These are phyloP conservation scores for Elanoides forficatus DNA, from an alignment of 2,113 vertebrate genomes.

Conservation along the genomic window DNA sequence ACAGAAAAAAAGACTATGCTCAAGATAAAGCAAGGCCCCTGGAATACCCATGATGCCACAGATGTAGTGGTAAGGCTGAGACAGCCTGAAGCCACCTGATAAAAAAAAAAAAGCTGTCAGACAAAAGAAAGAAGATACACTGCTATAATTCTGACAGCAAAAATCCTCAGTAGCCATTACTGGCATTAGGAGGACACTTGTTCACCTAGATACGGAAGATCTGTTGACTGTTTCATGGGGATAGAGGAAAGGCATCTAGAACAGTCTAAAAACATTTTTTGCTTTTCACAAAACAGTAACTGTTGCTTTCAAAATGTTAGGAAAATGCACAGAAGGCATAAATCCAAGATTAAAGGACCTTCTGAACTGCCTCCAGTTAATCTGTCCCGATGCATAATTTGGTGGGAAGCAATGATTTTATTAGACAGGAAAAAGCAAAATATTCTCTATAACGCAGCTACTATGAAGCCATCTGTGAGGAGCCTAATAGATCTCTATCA, in stretches of 20 bases:
- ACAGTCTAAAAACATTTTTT: background rate
- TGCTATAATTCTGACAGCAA: background rate
- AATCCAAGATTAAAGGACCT: background rate
- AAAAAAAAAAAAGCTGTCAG: background rate
- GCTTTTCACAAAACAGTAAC: background rate
- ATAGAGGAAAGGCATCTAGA: background rate
- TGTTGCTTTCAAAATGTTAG: background rate
- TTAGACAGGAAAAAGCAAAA: conserved; percentile 12
- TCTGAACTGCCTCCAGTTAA: background rate
- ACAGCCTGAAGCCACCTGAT: background rate
- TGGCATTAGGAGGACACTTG: background rate
- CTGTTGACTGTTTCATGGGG: background rate
- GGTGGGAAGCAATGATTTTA: background rate
- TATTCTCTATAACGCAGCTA: background rate
- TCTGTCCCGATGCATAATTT: background rate
- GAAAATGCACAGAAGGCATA: background rate
- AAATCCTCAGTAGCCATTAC: background rate
- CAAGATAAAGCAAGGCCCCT: background rate
- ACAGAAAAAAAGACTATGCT: background rate
- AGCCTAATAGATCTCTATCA: background rate
- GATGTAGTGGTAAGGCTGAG: background rate
- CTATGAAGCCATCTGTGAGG: background rate
- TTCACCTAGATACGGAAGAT: background rate
- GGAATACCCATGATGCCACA: background rate
- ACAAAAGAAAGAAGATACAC: background rate